Percentiles rank a stretch among this genome's conserved stretches.
phyloP scores from a whole-genome alignment of 2,113 vertebrate genomes.

The cattle (Bos taurus) region DNA sequence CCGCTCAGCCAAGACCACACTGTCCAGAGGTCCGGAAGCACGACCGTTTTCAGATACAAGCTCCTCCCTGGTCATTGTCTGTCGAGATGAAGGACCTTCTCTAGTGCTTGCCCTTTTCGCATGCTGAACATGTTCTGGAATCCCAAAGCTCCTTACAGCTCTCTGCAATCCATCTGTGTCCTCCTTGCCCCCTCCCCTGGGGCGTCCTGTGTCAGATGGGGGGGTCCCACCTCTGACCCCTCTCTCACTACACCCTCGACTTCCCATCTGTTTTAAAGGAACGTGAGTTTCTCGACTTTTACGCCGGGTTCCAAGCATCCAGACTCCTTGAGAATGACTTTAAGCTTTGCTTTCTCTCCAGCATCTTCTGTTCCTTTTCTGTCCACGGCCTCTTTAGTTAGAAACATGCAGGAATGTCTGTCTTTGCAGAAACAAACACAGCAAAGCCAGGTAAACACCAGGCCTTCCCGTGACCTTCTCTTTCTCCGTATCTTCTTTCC shows the following conservation, averaged over 20 bases:
- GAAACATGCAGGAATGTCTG: neutral
- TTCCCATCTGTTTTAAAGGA: neutral
- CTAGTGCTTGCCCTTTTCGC: fast-evolving
- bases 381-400: neutral
- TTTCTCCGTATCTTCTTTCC: neutral
- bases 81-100: too few relatives aligned
- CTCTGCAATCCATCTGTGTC: neutral
- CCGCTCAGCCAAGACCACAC: neutral
- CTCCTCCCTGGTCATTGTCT: neutral
- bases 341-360: neutral
- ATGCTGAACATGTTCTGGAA: fast-evolving
- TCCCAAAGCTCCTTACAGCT: fast-evolving
- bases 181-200: neutral
- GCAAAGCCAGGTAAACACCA: neutral
- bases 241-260: neutral
- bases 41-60: fast-evolving
- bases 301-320: neutral
- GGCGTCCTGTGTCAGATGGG: neutral
- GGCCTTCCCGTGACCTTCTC: neutral
- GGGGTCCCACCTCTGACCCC: neutral
- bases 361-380: neutral
- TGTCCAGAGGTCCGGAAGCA: fast-evolving
- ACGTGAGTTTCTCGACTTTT: neutral
- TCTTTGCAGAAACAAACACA: neutral
- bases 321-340: neutral